Evolutionary conservation across 2,888 invertebrate species (phyloP), one percentile per base, ranked within the genome.

Genomic region (Parnassius glacialis): DNA sequence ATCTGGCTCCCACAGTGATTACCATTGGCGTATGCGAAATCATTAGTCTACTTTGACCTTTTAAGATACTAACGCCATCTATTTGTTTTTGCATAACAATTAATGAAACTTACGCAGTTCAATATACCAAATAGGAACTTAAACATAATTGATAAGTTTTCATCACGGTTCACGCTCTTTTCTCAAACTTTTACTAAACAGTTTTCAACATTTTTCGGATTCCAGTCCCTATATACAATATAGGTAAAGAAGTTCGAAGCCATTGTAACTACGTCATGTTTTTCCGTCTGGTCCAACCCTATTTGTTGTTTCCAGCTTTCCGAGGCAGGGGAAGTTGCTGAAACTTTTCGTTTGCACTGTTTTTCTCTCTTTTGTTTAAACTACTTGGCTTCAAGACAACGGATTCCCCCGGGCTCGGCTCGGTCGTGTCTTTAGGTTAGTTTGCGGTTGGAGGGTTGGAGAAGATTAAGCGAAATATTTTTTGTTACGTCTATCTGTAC

Each of bases 331-430:
- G 54, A 54, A 54, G 54, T 54, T 54, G 16, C 43, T 10, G 11
- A 54, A 56, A 56, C 47, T 56, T 56, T 56, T 20, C 47, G 45
- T 56, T 20, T 34, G 45, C 56, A 34, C 47, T 45, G 47, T 47
- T 47, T 56, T 34, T 45, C 42, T 43, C 13, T 13, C 54, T 54
- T 54, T 54, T 54, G 54, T 54, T 54, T 43, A 54, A 54, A 54
- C 54, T 54, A 54, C 54, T 54, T 54, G 54, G 54, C 54, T 44
- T 16, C 44, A 44, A 54, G 54, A 44, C 54, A 44, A 54, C 54
- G 54, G 54, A 43, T 20, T 54, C 54, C 54, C 54, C 52, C 41
- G 52, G 52, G 52, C 48, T 3, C 48, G 13, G 52, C 42, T 52
- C 52, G 48, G 2, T 48, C 48, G 48, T 48, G 41, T 54, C 54